phyloP scores from a whole-genome alignment of 2,113 vertebrate genomes.

The Anas platyrhynchos region DNA sequence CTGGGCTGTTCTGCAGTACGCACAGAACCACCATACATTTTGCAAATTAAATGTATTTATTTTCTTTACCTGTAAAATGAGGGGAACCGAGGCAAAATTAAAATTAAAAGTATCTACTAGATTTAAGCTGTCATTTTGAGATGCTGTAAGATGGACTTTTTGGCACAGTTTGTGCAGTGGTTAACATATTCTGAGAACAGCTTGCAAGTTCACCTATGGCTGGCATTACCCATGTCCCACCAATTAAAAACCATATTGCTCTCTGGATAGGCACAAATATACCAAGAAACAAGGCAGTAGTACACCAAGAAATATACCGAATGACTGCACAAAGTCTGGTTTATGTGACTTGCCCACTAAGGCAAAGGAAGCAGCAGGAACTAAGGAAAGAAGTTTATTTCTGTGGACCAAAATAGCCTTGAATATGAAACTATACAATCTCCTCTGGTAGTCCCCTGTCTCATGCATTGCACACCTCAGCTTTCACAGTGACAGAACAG shows the following conservation, averaged over 20 bases:
- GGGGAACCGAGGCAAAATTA: not conserved
- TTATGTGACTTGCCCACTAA: not conserved
- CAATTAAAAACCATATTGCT: not conserved
- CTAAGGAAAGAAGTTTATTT: not conserved
- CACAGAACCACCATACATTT: not conserved
- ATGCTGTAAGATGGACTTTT: not conserved
- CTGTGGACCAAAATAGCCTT: not conserved
- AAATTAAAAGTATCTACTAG: not conserved
- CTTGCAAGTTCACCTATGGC: not conserved
- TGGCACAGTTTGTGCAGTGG: not conserved
- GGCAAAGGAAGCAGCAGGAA: not conserved
- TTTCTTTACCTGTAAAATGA: not conserved
- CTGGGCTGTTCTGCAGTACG: not conserved
- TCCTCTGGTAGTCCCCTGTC: not conserved
- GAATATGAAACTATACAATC: not conserved
- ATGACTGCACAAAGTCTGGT: not conserved
- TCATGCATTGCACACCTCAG: not conserved
- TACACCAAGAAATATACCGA: not conserved
- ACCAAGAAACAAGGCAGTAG: not conserved
- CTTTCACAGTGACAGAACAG: not conserved
- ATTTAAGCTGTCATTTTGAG: not conserved
- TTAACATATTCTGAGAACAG: not conserved
- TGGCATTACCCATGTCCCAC: not conserved
- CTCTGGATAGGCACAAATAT: not conserved
- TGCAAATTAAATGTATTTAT: not conserved